Conservation (phyloP, 2,113 vertebrate species). For the Tricholaema leucomelas region DNA sequence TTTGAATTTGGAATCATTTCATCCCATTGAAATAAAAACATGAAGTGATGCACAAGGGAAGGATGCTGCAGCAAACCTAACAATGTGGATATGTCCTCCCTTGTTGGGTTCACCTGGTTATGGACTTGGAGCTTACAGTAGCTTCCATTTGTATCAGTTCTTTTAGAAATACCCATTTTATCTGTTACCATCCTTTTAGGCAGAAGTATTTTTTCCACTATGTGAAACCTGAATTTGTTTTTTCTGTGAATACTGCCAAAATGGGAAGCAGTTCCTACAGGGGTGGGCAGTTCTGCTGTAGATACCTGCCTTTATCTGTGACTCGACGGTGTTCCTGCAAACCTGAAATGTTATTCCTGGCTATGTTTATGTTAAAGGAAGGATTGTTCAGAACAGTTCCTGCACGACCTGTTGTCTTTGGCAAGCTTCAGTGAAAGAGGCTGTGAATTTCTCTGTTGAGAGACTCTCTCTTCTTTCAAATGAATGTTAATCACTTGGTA, state of each 20-base stretch:
- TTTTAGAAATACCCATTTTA: neutral
- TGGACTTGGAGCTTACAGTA: neutral
- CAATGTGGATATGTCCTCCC: neutral
- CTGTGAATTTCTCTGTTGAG: neutral
- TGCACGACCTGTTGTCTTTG: neutral
- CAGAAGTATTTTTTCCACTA: neutral
- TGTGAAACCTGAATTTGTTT: neutral
- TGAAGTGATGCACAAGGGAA: neutral
- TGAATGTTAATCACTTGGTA: neutral
- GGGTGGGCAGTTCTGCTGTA: neutral
- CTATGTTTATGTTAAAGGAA: neutral
- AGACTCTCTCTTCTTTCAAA: neutral
- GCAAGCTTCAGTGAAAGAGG: neutral
- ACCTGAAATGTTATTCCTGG: neutral
- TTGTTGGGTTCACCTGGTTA: neutral
- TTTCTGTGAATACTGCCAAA: neutral
- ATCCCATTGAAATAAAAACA: neutral
- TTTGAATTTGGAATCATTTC: neutral
- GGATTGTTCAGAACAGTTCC: neutral
- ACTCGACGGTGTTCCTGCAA: neutral
- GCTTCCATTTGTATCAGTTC: neutral
- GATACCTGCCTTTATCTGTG: neutral
- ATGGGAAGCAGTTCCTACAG: neutral
- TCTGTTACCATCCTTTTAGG: neutral
- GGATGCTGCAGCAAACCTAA: neutral